Percentiles rank a stretch among this genome's conserved stretches.
phyloP scores from a whole-genome alignment of 2,797 vertebrate species.

The Ataeniobius toweri region DNA sequence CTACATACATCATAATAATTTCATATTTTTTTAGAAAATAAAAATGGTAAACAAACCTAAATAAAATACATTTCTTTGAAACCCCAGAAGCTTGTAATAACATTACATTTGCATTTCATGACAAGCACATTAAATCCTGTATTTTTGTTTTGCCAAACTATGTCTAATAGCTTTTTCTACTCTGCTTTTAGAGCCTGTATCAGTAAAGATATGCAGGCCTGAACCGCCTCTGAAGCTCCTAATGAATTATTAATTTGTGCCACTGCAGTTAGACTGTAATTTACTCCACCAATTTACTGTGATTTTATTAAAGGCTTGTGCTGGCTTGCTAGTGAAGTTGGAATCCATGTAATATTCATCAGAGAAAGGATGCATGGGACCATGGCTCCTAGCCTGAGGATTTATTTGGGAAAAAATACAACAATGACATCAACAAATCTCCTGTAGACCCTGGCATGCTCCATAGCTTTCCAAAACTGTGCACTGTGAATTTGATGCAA shows the following conservation, averaged over 20 bases:
- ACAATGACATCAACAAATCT: constrained; percentile 72
- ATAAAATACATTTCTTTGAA: constrained; percentile 46
- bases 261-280: constrained; percentile 74
- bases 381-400: constrained; percentile 59
- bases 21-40: constrained; percentile 14
- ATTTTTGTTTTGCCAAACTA: constrained; percentile 46
- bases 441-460: constrained; percentile 59
- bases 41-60: constrained; percentile 52
- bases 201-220: constrained; percentile 66
- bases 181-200: constrained; percentile 63
- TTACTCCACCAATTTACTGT: constrained; percentile 69
- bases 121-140: constrained; percentile 65
- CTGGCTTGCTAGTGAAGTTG: constrained; percentile 65
- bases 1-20: constrained; percentile 49
- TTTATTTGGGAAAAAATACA: constrained; percentile 55
- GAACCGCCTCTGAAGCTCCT: constrained; percentile 64
- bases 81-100: constrained; percentile 42
- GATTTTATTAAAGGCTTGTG: constrained; percentile 74
- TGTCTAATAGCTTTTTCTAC: constrained; percentile 69
- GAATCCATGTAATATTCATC: constrained; percentile 79
- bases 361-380: constrained; percentile 56
- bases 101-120: constrained; percentile 71
- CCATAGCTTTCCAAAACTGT: constrained; percentile 40
- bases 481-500: constrained; percentile 62
- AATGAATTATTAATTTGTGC: constrained; percentile 80